Base-by-base conservation (phyloP, 1,140 invertebrate genomes). In the Drosophila melanica region DNA sequence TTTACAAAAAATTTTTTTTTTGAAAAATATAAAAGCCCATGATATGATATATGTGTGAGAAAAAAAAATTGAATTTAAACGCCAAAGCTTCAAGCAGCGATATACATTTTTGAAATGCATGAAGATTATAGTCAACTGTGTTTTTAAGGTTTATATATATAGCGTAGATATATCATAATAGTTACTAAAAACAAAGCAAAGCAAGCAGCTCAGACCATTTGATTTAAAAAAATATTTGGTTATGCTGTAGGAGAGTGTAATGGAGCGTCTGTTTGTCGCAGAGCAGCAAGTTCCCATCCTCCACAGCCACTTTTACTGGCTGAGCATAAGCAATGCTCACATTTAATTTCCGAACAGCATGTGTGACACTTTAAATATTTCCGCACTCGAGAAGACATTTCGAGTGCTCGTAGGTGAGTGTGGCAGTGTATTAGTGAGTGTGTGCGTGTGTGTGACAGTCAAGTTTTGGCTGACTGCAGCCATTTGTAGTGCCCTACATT, bases 301-400 rank as follows among this genome's bases (percentile, higher is more conserved):
- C 20, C 20, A 23, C 7, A 27, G 12, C n/a, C 23, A 14, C 57
- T 42, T 51, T 39, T 62, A 37, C 39, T 27, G 37, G 37, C 41
- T 50, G 64, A 54, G 70, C 42, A 69, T 63, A 79, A 87, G 81
- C 63, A 81, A 76, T 73, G 86, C 64, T 81, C 75, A 69, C 81
- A 86, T 86, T 86, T 86, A 87, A 86, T 86, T 86, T 86, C 81
- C 81, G 81, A 87, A 75, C 51, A 81, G 79, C 82, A 70, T 86
- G 73, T 86, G 79, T 87, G 81, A 86, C 81, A 86, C 81, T 87
- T 87, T 87, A 86, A 86, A 86, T 86, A 86, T 86, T 86, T 86
- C 82, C 81, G 81, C 81, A 81, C 78, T 86, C 70, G 70, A 81
- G 70, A 64, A 78, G 77, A 69, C 81, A 78, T 70, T 84, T 87